These are phyloP conservation scores for Trichomycterus rosablanca DNA, from an alignment of 2,113 vertebrate species.

Conservation along the genomic window DNA sequence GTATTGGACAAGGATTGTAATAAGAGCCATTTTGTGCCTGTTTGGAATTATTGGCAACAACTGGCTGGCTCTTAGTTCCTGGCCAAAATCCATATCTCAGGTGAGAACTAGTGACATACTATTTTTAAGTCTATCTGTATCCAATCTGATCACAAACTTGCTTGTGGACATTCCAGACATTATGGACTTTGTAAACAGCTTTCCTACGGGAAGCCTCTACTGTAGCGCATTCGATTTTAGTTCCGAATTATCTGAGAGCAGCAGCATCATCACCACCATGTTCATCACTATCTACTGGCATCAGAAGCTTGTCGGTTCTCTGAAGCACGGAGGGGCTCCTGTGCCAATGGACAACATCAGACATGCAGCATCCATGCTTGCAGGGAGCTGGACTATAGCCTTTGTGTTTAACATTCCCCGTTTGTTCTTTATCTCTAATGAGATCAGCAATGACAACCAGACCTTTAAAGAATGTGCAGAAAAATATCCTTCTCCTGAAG, in stretches of 20 bases:
- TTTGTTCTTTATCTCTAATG: neutral
- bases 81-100: constrained; percentile 48
- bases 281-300: constrained; percentile 70
- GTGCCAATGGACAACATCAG: constrained; percentile 59
- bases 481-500: constrained; percentile 32
- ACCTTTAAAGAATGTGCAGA: constrained; percentile 50
- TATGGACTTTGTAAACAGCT: constrained; percentile 53
- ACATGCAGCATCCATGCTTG: constrained; percentile 50
- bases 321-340: constrained; percentile 55
- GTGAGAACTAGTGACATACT: constrained; percentile 62
- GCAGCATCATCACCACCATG: constrained; percentile 70
- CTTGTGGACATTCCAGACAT: constrained; percentile 68
- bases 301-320: constrained; percentile 69
- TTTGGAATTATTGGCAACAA: constrained; percentile 66
- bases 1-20: constrained; percentile 46
- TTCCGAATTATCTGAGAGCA: constrained; percentile 64
- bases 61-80: constrained; percentile 57
- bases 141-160: constrained; percentile 72
- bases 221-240: constrained; percentile 62
- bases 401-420: constrained; percentile 58
- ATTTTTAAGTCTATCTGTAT: constrained; percentile 67
- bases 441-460: constrained; percentile 33
- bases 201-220: constrained; percentile 58
- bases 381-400: constrained; percentile 59
- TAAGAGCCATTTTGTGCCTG: constrained; percentile 60